A percentile compares a stretch with the other conserved stretches of the same genome.
Evolutionary conservation across 2,888 invertebrate genomes (phyloP).

Genomic region (Apantesis nais): DNA sequence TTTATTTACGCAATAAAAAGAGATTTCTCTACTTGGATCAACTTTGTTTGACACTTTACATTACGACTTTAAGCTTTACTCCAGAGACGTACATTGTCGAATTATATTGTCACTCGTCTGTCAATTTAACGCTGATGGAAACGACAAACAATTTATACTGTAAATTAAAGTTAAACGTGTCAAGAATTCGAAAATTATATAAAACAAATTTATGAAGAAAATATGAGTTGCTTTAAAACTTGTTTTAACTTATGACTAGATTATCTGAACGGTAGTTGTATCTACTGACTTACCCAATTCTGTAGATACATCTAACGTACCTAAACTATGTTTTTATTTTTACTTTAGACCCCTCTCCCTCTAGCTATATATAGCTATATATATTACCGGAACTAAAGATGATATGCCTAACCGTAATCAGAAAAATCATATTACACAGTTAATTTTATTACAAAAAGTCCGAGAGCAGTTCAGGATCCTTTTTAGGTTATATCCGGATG

Average conservation of each 20-base stretch:
- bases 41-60: constrained; percentile 9
- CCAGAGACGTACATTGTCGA: constrained; percentile 9
- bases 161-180: constrained; percentile 8
- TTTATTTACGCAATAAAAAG: constrained; percentile 5
- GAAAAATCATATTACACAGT: too few species aligned
- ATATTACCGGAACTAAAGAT: too few species aligned
- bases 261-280: not conserved
- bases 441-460: too few species aligned
- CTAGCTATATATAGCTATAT: too few species aligned
- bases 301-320: too few species aligned
- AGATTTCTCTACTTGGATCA: not conserved
- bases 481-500: too few species aligned
- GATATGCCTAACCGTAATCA: too few species aligned
- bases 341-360: too few species aligned
- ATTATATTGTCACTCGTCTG: constrained; percentile 17
- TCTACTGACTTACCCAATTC: not conserved
- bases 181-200: not conserved
- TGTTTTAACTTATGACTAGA: not conserved
- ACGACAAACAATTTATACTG: constrained; percentile 8
- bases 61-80: not conserved
- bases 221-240: not conserved
- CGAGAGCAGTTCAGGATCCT: too few species aligned
- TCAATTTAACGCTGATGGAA: constrained; percentile 23
- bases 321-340: too few species aligned
- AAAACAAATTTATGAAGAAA: not conserved